A percentile compares a stretch with the other conserved stretches of the same genome.
Evolutionary conservation across 1,140 invertebrate species (phyloP).

Genomic region (Drosophila cardini): DNA sequence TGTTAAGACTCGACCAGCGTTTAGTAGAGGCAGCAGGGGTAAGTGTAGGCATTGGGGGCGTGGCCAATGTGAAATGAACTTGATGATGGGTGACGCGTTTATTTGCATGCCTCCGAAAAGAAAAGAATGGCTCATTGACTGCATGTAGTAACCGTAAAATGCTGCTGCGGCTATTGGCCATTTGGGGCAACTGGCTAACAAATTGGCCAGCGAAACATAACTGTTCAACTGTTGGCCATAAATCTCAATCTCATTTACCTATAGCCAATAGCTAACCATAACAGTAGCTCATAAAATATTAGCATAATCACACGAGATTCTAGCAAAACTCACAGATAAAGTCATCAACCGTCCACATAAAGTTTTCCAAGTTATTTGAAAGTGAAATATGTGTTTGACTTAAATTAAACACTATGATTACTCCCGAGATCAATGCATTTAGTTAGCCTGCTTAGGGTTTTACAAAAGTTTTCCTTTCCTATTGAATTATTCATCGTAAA

Average conservation of each 20-base stretch:
- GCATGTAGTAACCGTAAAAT: slow-evolving; percentile 40
- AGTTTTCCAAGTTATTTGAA: slow-evolving; percentile 39
- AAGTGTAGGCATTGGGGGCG: slow-evolving; percentile 8
- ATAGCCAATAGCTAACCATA: slow-evolving; percentile 51
- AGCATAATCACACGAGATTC: slow-evolving; percentile 72
- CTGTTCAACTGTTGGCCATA: slow-evolving; percentile 30
- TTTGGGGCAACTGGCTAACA: slow-evolving; percentile 59
- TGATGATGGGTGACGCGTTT: slow-evolving; percentile 68
- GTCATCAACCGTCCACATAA: slow-evolving; percentile 28
- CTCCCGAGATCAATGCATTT: slow-evolving; percentile 9
- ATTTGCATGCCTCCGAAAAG: slow-evolving; percentile 47
- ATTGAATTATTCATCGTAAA: slow-evolving; percentile 13
- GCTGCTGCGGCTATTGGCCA: slow-evolving; percentile 56
- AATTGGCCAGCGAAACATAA: slow-evolving; percentile 19
- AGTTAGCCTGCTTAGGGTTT: slow-evolving; percentile 6
- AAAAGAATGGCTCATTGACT: slow-evolving; percentile 27
- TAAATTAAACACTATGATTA: slow-evolving; percentile 11
- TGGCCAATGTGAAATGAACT: slow-evolving; percentile 32
- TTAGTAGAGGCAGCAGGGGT: too few relatives aligned
- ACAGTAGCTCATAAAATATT: slow-evolving; percentile 78
- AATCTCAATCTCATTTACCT: slow-evolving; percentile 35
- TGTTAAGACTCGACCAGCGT: background rate
- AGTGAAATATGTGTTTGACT: slow-evolving; percentile 41
- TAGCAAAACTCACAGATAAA: slow-evolving; percentile 46
- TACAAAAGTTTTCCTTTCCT: too few relatives aligned